A percentile compares a stretch with the other conserved stretches of the same genome.
Conservation (phyloP, 2,888 invertebrate genomes). For the Callimorpha dominula region DNA sequence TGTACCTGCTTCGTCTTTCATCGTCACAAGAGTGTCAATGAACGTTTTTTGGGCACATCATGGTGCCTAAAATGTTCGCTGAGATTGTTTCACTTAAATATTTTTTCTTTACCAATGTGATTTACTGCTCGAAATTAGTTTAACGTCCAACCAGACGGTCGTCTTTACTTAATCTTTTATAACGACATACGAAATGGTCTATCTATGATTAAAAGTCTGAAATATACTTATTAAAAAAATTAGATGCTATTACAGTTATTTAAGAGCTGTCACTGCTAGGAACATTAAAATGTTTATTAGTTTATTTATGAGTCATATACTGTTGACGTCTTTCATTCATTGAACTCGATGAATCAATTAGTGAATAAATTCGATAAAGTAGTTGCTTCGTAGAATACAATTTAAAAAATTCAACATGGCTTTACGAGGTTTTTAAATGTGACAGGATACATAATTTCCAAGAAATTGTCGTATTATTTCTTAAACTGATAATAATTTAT, state of each 20-base stretch:
- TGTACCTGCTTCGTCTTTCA: background rate
- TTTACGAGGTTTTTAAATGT: conserved; percentile 6
- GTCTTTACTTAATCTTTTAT: background rate
- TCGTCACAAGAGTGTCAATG: background rate
- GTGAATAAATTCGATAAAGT: conserved; percentile 27
- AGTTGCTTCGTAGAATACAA: conserved; percentile 16
- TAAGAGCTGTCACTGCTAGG: background rate
- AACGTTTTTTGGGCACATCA: background rate
- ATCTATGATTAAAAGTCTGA: background rate
- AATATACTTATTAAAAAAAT: background rate
- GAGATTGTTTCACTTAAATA: background rate
- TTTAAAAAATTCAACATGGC: conserved; percentile 7
- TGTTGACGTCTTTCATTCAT: conserved; percentile 14
- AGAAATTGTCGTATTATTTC: conserved; percentile 2
- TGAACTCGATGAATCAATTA: conserved; percentile 22
- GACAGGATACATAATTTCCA: background rate
- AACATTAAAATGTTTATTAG: background rate
- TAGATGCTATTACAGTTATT: background rate
- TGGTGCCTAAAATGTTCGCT: background rate
- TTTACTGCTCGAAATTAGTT: background rate
- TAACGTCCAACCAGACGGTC: background rate
- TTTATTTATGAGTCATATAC: conserved; percentile 32
- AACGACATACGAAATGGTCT: background rate
- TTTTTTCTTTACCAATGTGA: background rate
- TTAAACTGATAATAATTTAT: background rate